Percentiles rank a stretch among this genome's conserved stretches.
phyloP scores from a whole-genome alignment of 2,113 vertebrate species.

The Myxocyprinus asiaticus region DNA sequence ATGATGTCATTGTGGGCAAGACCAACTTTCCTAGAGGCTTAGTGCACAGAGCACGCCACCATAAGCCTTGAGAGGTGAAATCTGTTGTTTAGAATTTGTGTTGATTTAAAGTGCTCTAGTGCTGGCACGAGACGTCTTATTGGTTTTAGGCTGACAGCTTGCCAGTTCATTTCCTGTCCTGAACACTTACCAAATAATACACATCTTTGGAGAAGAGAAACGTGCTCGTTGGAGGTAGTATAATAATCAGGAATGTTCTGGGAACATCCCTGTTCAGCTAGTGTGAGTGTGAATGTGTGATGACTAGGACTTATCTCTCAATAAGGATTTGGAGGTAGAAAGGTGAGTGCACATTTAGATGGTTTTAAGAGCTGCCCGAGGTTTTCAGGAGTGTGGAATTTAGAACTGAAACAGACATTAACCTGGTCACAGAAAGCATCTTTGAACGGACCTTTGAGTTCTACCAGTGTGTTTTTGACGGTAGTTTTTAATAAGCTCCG shows the following conservation, averaged over 20 bases:
- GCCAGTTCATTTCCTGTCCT: conserved; percentile 18
- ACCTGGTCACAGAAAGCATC: too few species aligned
- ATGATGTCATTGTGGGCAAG: not conserved
- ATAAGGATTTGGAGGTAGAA: conserved; percentile 13
- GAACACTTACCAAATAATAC: conserved; percentile 7
- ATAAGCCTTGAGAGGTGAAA: conserved; percentile 15
- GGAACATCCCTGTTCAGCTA: conserved; percentile 31
- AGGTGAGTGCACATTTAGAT: not conserved
- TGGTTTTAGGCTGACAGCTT: conserved; percentile 27
- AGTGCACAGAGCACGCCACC: too few species aligned
- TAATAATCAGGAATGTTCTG: conserved; percentile 47
- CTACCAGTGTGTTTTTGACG: too few species aligned
- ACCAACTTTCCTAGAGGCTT: conserved; percentile 9
- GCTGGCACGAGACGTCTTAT: conserved; percentile 1
- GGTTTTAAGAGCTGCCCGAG: not conserved
- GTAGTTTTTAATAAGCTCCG: too few species aligned
- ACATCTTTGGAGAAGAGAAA: not conserved
- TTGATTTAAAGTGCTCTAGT: conserved; percentile 9
- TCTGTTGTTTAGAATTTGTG: not conserved
- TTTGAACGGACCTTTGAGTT: too few species aligned
- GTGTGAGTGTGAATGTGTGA: conserved; percentile 10
- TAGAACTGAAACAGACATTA: not conserved
- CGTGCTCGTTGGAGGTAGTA: conserved; percentile 16
- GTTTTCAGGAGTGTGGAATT: not conserved
- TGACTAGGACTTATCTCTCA: not conserved